Evolutionary conservation across 2,113 vertebrate genomes (phyloP).

Genomic region (Willisornis vidua): DNA sequence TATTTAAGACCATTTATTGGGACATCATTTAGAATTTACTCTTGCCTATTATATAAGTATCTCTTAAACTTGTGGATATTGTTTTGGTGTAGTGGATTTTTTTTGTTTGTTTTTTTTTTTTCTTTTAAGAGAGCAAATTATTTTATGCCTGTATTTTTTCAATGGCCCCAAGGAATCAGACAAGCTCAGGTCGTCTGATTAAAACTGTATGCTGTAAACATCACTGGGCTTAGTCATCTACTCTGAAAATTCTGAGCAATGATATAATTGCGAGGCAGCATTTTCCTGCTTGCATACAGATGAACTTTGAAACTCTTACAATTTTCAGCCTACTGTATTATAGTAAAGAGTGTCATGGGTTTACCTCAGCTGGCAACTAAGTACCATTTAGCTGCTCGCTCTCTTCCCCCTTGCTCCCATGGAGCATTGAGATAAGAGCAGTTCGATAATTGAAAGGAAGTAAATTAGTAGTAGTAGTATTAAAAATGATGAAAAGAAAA

Average conservation of each 20-base stretch:
- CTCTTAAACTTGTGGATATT: not conserved
- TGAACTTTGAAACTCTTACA: not conserved
- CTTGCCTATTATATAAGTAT: not conserved
- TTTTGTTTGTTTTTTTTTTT: not conserved
- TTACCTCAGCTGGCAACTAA: not conserved
- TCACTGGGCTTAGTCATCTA: not conserved
- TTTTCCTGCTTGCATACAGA: not conserved
- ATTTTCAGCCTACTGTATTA: not conserved
- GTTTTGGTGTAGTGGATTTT: not conserved
- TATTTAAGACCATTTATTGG: not conserved
- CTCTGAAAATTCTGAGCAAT: not conserved
- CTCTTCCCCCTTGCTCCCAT: not conserved
- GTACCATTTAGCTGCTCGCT: not conserved
- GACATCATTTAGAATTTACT: not conserved
- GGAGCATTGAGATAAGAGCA: not conserved
- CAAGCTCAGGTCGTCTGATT: not conserved
- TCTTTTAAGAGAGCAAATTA: not conserved
- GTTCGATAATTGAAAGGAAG: not conserved
- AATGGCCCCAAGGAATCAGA: not conserved
- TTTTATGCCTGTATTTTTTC: not conserved
- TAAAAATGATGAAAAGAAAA: not conserved
- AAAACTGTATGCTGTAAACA: not conserved
- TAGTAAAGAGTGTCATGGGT: not conserved
- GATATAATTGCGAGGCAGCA: not conserved
- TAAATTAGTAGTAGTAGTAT: not conserved